Base-by-base conservation (phyloP, 2,888 invertebrate species). In the Philaethria dido region DNA sequence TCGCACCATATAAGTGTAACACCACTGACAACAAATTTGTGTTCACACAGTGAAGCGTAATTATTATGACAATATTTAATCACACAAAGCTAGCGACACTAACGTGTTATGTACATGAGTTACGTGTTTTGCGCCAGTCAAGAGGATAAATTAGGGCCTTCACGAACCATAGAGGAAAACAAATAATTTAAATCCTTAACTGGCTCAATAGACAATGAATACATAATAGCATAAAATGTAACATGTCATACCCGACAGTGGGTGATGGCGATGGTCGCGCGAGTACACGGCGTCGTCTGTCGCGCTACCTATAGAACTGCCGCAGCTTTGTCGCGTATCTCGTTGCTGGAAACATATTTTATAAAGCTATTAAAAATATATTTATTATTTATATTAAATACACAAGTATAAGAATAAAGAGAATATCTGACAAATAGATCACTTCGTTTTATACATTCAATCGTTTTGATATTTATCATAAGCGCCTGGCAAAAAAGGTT, bases 281-380 rank as follows among this genome's bases (percentile, higher is more conserved):
- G 91, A 87, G 72, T 92, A 92, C 33, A 90, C 78, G 25, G 80
- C 90, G 75, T 90, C 92, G 73, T 90, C 89, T 8, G 88, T 85
- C 44, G 84, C 87, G 74, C 89, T 89, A 75, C 93, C 88, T 62
- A 93, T 83, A 2, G 89, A 90, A 65, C 92, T 91, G 73, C 92
- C 92, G 73, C 91, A 89, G 70, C 92, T 93, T 72, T 90, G 90
- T 65, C 91, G 82, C 2, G 87, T 85, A 69, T 92, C 92, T 44
- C 92, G 84, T 80, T 89, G 83, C 77, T 80, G 72, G 57, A 72
- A 16, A 50, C 14, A 48, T 25, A 50, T 25, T 5, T 25, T 13
- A 39, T 39, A 13, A 39, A 39, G 39, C 11, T 13, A 39, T 33
- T 8, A 33, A 1, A 39, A 39, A 1, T 13, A 39, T 39, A 39